phyloP scores from a whole-genome alignment of 1,140 invertebrate genomes.

The Helicorthomorpha holstii region DNA sequence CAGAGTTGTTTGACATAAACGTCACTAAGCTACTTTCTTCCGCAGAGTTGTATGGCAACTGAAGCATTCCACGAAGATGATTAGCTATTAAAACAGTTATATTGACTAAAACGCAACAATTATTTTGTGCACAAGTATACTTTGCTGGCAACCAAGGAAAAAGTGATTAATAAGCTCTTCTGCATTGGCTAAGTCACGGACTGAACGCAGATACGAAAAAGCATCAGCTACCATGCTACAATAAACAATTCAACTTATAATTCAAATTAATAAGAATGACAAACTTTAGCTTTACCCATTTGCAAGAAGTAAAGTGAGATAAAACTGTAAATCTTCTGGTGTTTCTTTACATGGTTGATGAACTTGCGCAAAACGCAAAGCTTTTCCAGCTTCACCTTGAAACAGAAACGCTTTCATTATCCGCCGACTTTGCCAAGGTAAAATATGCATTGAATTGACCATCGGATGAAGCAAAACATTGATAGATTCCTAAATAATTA shows the following conservation, averaged over 20 bases:
- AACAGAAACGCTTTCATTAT: conserved; percentile 36
- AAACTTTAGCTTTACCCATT: conserved; percentile 25
- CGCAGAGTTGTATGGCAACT: conserved; percentile 30
- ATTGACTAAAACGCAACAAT: conserved; percentile 1
- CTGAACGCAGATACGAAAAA: conserved; percentile 33
- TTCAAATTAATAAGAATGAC: not conserved
- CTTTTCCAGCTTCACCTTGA: conserved; percentile 32
- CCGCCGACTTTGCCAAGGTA: conserved; percentile 36
- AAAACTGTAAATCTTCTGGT: conserved; percentile 31
- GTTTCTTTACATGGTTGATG: conserved; percentile 32
- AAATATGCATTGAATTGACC: conserved; percentile 27
- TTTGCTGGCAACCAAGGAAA: conserved; percentile 15
- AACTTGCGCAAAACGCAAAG: conserved; percentile 33
- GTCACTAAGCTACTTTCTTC: conserved; percentile 37
- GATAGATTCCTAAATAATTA: conserved; percentile 22
- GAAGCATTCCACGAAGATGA: conserved; percentile 34
- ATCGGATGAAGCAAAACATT: conserved; percentile 27
- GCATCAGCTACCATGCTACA: conserved; percentile 33
- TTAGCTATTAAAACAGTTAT: conserved; percentile 2
- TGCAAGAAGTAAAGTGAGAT: conserved; percentile 35
- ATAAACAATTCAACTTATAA: conserved; percentile 6
- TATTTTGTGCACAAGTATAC: not conserved
- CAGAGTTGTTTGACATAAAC: conserved; percentile 31
- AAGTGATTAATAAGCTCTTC: conserved; percentile 28
- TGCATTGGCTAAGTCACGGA: conserved; percentile 21